Conservation (phyloP, 2,797 vertebrate genomes). For the Silurus aristotelis region DNA sequence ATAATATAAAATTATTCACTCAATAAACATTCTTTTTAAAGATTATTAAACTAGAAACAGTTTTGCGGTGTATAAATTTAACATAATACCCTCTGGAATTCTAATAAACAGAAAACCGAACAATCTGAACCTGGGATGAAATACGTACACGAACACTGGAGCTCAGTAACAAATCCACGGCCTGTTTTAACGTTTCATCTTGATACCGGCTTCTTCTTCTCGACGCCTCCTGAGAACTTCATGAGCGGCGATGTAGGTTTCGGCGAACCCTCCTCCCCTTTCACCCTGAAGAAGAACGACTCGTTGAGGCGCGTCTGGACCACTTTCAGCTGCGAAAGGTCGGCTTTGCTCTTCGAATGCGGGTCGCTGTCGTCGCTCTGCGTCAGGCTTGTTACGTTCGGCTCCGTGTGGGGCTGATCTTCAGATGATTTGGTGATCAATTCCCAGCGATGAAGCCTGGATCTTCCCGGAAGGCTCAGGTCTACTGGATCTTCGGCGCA, state of each 20-base stretch:
- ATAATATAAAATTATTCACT: no score
- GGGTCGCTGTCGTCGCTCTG: constrained; percentile 69
- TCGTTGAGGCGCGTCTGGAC: constrained; percentile 78
- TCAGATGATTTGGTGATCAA: neutral
- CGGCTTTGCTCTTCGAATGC: constrained; percentile 52
- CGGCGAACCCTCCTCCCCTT: constrained; percentile 63
- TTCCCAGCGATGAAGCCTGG: constrained; percentile 35
- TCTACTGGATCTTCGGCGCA: constrained; percentile 63
- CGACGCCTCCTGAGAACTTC: constrained; percentile 56
- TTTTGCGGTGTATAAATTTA: neutral
- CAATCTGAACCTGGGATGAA: neutral
- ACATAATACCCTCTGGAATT: neutral
- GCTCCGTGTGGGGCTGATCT: no score
- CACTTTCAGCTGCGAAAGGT: constrained; percentile 66
- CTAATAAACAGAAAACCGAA: constrained; percentile 1
- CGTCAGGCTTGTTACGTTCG: constrained; percentile 57
- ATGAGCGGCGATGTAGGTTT: constrained; percentile 72
- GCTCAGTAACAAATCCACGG: neutral
- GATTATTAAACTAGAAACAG: neutral
- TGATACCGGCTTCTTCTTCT: constrained; percentile 10
- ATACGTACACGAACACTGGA: no score
- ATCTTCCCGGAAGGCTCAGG: constrained; percentile 69
- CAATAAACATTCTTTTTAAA: neutral
- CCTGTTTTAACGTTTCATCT: neutral
- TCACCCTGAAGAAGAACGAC: constrained; percentile 78